Evolutionary conservation across 2,113 vertebrate genomes (phyloP).

Genomic region (Symphodus melops): DNA sequence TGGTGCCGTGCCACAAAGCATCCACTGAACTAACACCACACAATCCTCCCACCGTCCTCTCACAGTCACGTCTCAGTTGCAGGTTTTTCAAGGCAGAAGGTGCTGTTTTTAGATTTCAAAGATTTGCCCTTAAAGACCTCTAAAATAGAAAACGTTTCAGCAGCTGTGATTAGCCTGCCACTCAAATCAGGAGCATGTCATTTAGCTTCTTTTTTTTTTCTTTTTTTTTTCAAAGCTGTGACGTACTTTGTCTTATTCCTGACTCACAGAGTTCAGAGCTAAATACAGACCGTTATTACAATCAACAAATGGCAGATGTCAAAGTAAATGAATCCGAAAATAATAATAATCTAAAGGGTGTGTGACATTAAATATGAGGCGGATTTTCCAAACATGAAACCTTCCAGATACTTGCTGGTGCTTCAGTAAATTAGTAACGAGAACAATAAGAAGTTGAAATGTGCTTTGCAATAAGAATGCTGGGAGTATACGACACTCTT

Average conservation of each 20-base stretch:
- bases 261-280: not conserved
- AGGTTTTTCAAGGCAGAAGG: not conserved
- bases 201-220: conserved; percentile 6
- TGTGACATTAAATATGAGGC: not conserved
- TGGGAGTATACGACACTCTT: not conserved
- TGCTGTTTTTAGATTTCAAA: conserved; percentile 9
- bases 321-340: not conserved
- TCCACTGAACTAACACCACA: not conserved
- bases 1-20: conserved; percentile 56
- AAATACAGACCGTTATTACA: not conserved
- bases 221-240: conserved; percentile 5
- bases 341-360: not conserved
- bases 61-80: not conserved
- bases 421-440: not conserved
- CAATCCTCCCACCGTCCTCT: not conserved
- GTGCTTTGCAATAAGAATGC: not conserved
- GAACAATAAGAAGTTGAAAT: conserved; percentile 11
- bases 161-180: conserved; percentile 18
- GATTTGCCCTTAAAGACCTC: not conserved
- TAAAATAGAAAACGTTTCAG: not conserved
- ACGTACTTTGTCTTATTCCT: not conserved
- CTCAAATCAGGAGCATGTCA: not conserved
- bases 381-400: not conserved
- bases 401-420: too few species aligned
- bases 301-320: conserved; percentile 23